These are phyloP conservation scores for Drosophila neutralis DNA, from an alignment of 2,888 invertebrate species.

Conservation along the genomic window DNA sequence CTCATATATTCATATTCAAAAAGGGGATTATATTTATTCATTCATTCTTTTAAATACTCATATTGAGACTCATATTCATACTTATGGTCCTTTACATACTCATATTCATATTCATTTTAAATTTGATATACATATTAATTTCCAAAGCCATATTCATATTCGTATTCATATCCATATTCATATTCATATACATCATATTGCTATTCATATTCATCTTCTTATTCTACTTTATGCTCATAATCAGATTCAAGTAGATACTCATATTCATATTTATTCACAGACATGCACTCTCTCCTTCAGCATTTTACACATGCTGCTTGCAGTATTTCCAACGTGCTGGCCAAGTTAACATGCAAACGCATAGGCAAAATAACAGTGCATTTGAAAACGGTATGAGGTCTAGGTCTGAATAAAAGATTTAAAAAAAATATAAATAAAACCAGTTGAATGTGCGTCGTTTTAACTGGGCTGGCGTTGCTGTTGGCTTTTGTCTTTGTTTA, in stretches of 20 bases:
- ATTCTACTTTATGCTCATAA: not conserved
- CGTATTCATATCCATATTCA: not conserved
- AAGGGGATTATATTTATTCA: not conserved
- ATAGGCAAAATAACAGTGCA: slow-evolving; percentile 27
- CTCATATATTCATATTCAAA: not conserved
- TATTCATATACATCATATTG: not conserved
- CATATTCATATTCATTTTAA: not conserved
- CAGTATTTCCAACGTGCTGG: not conserved
- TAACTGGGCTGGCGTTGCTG: slow-evolving; percentile 7
- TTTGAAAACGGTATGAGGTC: slow-evolving; percentile 19
- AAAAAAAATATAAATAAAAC: slow-evolving; percentile 26
- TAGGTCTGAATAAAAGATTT: slow-evolving; percentile 16
- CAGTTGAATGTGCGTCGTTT: slow-evolving; percentile 42
- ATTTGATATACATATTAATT: too few relatives aligned
- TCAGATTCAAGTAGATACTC: not conserved
- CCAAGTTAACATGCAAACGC: slow-evolving; percentile 7
- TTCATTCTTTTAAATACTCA: not conserved
- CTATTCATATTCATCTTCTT: not conserved
- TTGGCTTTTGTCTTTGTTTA: slow-evolving; percentile 4
- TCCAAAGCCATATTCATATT: too few relatives aligned
- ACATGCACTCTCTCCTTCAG: not conserved
- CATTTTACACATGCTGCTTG: not conserved
- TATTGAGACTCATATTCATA: not conserved
- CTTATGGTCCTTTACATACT: too few relatives aligned
- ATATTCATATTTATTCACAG: not conserved